phyloP scores from a whole-genome alignment of 2,888 invertebrate genomes.

The Hemistola chrysoprasaria region DNA sequence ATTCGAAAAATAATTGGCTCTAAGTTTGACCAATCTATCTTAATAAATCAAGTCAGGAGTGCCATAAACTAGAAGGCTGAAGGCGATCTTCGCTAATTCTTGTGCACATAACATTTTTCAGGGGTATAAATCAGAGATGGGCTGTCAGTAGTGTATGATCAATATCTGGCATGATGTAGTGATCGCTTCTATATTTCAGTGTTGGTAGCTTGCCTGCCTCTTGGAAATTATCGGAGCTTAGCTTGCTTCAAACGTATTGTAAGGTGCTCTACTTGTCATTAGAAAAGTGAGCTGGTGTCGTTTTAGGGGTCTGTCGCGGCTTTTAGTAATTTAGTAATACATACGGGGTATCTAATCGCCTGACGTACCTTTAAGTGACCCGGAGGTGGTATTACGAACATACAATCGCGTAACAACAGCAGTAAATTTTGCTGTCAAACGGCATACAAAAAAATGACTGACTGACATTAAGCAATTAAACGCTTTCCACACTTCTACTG shows the following conservation, averaged over 20 bases:
- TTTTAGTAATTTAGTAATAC: too few relatives aligned
- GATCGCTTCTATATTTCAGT: conserved; percentile 69
- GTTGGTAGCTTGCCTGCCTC: conserved; percentile 55
- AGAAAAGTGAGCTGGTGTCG: too few relatives aligned
- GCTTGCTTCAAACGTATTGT: conserved; percentile 26
- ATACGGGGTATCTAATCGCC: too few relatives aligned
- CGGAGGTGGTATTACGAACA: too few relatives aligned
- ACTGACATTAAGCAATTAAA: too few relatives aligned
- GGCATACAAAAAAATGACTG: too few relatives aligned
- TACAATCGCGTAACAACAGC: too few relatives aligned
- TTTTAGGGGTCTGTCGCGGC: too few relatives aligned
- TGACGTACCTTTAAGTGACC: too few relatives aligned
- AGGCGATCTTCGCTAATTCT: conserved; percentile 15
- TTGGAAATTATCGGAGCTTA: conserved; percentile 68
- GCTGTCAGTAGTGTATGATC: conserved; percentile 51
- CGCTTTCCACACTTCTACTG: too few relatives aligned
- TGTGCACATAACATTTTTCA: conserved; percentile 23
- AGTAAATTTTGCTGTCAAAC: too few relatives aligned
- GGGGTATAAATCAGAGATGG: conserved; percentile 36
- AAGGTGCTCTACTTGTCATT: conserved; percentile 52
- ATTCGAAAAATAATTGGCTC: background rate
- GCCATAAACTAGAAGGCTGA: conserved; percentile 8
- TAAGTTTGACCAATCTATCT: background rate
- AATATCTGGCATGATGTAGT: conserved; percentile 67
- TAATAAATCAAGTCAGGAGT: conserved; percentile 1